Percentiles rank a stretch among this genome's conserved stretches.
These are phyloP conservation scores for Anguilla anguilla DNA, from an alignment of 2,797 vertebrate genomes.

Conservation along the genomic window DNA sequence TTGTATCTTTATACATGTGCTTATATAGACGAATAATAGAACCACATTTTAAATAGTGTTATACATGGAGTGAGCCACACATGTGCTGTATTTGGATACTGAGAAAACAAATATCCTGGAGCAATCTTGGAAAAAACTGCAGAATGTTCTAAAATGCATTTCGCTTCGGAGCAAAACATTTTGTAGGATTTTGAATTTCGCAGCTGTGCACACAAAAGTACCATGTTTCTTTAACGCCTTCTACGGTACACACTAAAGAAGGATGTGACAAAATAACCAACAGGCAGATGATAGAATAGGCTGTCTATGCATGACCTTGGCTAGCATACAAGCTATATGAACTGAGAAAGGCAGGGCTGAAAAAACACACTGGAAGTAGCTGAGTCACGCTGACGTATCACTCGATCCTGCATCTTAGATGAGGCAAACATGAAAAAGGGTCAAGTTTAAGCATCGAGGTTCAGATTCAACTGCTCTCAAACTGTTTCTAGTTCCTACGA, in stretches of 20 bases:
- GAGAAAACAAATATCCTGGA: too few relatives aligned
- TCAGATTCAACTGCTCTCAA: neutral
- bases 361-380: neutral
- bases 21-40: neutral
- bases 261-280: neutral
- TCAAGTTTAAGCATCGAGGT: neutral
- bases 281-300: constrained; percentile 38
- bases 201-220: too few relatives aligned
- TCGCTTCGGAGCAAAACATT: too few relatives aligned
- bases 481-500: neutral
- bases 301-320: constrained; percentile 69
- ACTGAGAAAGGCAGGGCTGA: constrained; percentile 50
- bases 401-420: neutral
- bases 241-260: neutral
- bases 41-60: neutral
- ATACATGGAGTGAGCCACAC: too few relatives aligned
- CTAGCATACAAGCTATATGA: constrained; percentile 59
- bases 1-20: neutral
- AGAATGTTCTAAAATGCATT: too few relatives aligned
- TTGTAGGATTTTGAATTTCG: too few relatives aligned
- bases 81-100: too few relatives aligned
- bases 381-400: neutral
- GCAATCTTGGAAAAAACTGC: too few relatives aligned
- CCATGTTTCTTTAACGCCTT: neutral
- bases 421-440: neutral